A percentile compares a stretch with the other conserved stretches of the same genome.
Conservation (phyloP, 2,888 invertebrate species). For the Drosophila pullipes region DNA sequence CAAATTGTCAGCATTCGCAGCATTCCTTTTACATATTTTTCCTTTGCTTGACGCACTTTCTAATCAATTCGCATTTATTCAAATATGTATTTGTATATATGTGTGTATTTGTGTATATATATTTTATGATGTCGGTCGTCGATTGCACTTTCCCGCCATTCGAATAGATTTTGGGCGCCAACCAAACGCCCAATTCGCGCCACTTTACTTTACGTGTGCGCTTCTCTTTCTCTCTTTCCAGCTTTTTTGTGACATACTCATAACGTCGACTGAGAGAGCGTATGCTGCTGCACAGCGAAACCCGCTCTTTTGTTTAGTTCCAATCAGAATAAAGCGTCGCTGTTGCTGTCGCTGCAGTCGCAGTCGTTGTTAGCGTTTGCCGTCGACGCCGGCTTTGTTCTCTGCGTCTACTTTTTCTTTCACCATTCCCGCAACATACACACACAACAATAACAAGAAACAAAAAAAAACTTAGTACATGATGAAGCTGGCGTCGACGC, state of each 20-base stretch:
- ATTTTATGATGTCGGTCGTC: conserved; percentile 49
- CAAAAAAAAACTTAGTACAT: conserved; percentile 56
- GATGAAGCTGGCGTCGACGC: conserved; percentile 25
- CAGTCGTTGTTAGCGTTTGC: conserved; percentile 13
- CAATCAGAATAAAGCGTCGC: conserved; percentile 60
- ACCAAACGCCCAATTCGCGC: conserved; percentile 79
- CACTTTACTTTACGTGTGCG: conserved; percentile 57
- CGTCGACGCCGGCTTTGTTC: conserved; percentile 26
- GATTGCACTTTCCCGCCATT: conserved; percentile 78
- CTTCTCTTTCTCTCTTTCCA: conserved; percentile 36
- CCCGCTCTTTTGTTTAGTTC: conserved; percentile 68
- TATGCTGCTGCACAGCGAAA: conserved; percentile 47
- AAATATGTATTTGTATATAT: not conserved
- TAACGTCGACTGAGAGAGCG: conserved; percentile 37
- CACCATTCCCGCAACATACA: conserved; percentile 37
- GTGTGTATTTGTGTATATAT: not conserved
- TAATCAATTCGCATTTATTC: conserved; percentile 44
- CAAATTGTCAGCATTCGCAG: not conserved
- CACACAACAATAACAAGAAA: conserved; percentile 45
- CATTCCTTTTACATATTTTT: not conserved
- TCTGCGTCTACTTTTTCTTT: conserved; percentile 64
- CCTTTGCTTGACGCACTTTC: conserved; percentile 21
- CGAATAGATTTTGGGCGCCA: conserved; percentile 77
- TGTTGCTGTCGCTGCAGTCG: conserved; percentile 2
- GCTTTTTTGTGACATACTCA: conserved; percentile 56